Evolutionary conservation across 2,888 invertebrate species (phyloP), one percentile per base, ranked within the genome.

Genomic region (Drosophila limbata): DNA sequence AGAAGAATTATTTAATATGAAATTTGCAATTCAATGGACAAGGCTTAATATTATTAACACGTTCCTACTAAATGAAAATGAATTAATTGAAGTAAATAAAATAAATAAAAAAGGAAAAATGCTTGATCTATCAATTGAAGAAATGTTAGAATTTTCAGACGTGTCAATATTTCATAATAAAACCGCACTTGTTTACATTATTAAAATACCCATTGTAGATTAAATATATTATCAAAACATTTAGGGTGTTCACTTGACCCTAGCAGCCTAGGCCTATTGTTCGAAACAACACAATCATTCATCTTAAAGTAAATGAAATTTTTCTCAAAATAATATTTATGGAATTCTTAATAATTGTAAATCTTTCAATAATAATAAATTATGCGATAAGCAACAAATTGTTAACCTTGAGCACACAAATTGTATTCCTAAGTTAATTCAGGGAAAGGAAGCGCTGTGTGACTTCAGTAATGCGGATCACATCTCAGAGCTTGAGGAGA

Each of bases 91-190:
- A 37, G 37, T 37, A n/a, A 37, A 37, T n/a, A 37, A 37, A 6
- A n/a, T 37, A 37, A 37, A n/a, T n/a, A n/a, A 37, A 37, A 35
- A 35, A 35, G 35, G 13, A 35, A 35, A 35, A 35, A 35, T 35
- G n/a, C 37, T 42, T 11, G n/a, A 40, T 4, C 19, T 42, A 42
- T 40, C 40, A 9, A 9, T 40, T 17, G 40, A 42, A 19, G 40
- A 42, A 42, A 42, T 42, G 19, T 19, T 42, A 42, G 19, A 42
- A 42, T 42, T 42, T 10, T 42, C 11, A 19, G 40, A 42, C 19
- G 40, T 19, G 4, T 42, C 17, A 17, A 19, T 42, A 4, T 19
- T 42, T 3, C 40, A 19, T 10, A 42, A 42, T 2, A 42, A 42
- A 42, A 42, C 40, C 4, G 11, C 40, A 19, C 10, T 42, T 42